Evolutionary conservation across 2,888 invertebrate genomes (phyloP).

Genomic region (Isoperla grammatica): DNA sequence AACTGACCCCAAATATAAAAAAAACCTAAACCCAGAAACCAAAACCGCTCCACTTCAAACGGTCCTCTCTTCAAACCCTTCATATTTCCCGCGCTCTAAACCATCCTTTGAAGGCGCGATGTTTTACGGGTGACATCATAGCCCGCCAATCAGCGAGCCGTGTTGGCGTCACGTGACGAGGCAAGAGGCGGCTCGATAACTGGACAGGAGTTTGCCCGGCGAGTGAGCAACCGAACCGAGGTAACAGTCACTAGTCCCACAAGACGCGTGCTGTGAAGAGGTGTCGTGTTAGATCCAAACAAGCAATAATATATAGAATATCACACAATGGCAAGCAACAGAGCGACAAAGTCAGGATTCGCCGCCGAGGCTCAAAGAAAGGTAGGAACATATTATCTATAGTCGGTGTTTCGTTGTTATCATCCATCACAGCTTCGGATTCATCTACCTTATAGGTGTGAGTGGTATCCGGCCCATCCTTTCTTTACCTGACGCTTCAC

Average conservation of each 20-base stretch:
- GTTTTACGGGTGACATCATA: constrained; percentile 23
- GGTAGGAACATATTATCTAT: too few relatives aligned
- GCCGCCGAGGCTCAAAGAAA: constrained; percentile 94
- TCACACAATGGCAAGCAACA: constrained; percentile 66
- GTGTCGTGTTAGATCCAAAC: not conserved
- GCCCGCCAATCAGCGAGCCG: constrained; percentile 13
- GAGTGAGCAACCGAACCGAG: too few relatives aligned
- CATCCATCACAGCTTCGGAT: too few relatives aligned
- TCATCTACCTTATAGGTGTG: too few relatives aligned
- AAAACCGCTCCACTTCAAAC: too few relatives aligned
- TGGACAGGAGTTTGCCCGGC: constrained; percentile 18
- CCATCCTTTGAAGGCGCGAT: not conserved
- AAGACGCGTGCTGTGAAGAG: constrained; percentile 6
- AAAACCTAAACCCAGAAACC: too few relatives aligned
- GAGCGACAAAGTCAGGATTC: constrained; percentile 89
- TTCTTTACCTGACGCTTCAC: too few relatives aligned
- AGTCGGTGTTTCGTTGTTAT: too few relatives aligned
- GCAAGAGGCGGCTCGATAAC: constrained; percentile 23
- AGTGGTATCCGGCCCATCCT: too few relatives aligned
- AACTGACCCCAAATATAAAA: too few relatives aligned
- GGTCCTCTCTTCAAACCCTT: too few relatives aligned
- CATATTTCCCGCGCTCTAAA: not conserved
- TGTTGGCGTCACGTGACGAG: constrained; percentile 8
- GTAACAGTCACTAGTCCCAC: constrained; percentile 4
- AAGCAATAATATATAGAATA: not conserved